Conservation (phyloP, 2,888 invertebrate species). For the Dryadula phaetusa region DNA sequence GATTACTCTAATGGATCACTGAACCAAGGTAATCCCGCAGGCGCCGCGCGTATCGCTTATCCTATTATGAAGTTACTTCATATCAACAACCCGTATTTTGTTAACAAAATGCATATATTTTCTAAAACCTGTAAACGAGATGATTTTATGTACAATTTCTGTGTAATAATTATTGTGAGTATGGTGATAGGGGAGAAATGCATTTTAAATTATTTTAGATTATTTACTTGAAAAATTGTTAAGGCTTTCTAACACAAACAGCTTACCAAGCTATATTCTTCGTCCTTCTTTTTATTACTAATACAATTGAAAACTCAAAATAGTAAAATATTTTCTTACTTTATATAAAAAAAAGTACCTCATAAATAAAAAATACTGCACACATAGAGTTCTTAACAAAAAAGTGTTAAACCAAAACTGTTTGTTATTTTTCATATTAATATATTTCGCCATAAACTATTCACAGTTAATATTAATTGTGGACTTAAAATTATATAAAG, state of each 20-base stretch:
- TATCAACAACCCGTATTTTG: conserved; percentile 32
- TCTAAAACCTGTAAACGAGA: neutral
- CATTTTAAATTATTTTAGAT: neutral
- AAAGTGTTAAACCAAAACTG: no score
- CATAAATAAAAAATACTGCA: no score
- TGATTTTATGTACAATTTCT: neutral
- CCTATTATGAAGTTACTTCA: conserved; percentile 52
- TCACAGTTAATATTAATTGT: no score
- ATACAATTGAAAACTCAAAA: neutral
- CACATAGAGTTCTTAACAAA: no score
- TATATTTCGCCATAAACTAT: no score
- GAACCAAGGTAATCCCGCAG: conserved; percentile 56
- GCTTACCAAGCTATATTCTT: neutral
- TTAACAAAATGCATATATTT: neutral
- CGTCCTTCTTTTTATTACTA: neutral
- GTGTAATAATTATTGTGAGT: no score
- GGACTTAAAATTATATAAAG: no score
- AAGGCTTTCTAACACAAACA: neutral
- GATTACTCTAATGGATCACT: conserved; percentile 38
- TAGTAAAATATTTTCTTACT: no score
- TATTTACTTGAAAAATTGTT: neutral
- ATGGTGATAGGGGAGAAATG: no score
- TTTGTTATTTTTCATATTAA: no score
- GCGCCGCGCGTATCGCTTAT: conserved; percentile 61
- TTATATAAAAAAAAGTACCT: no score